Percentiles rank a stretch among this genome's conserved stretches.
Evolutionary conservation across 2,113 vertebrate species (phyloP).

Genomic region (Cercocebus atys): DNA sequence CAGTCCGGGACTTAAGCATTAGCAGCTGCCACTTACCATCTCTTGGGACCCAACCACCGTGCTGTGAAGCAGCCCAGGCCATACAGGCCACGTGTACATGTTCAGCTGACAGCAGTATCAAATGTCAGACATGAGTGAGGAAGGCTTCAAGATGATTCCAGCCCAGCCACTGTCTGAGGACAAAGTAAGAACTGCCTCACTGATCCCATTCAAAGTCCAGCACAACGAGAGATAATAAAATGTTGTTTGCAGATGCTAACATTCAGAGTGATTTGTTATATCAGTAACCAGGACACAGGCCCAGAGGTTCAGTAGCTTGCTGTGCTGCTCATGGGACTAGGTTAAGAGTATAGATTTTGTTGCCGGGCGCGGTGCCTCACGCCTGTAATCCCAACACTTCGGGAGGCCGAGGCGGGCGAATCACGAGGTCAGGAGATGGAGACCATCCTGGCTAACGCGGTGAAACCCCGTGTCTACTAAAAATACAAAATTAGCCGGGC

Average conservation of each 20-base stretch:
- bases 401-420: too few species aligned
- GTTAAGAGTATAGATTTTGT: not conserved
- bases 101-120: not conserved
- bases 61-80: conserved; percentile 24
- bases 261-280: not conserved
- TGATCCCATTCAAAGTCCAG: not conserved
- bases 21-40: not conserved
- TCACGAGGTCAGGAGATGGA: too few species aligned
- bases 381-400: too few species aligned
- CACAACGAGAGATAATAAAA: not conserved
- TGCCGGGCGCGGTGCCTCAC: too few species aligned
- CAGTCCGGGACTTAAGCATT: not conserved
- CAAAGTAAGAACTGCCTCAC: not conserved
- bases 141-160: not conserved
- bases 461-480: too few species aligned
- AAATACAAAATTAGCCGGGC: too few species aligned
- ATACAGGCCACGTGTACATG: not conserved
- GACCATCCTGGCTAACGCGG: too few species aligned
- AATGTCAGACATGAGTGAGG: not conserved
- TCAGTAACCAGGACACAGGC: not conserved
- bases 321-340: not conserved
- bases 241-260: not conserved
- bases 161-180: not conserved
- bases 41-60: not conserved
- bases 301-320: not conserved